Base-by-base conservation (phyloP, 2,888 invertebrate species). In the Phasia obesa region DNA sequence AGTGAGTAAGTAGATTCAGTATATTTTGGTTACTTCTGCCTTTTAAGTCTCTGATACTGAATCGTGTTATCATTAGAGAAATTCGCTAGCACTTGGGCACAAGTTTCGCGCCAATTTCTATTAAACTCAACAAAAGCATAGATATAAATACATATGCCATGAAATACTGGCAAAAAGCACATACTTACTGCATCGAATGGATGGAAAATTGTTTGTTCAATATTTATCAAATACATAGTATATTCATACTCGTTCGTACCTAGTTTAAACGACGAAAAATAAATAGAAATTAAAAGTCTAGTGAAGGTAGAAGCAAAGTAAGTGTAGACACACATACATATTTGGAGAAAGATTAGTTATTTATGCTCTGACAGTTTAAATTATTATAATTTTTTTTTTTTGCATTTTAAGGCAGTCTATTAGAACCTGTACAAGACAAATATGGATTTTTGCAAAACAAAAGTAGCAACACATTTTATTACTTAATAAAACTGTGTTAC, bases 21-120 rank as follows among this genome's bases (percentile, higher is more conserved):
- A 25, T 73, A 60, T 23, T 57, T 71, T 23, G 64, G 35, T 38
- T 62, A 49, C 27, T 27, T 57, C 21, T 60, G 51, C 42, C 53
- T 31, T 47, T 47, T 65, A 73, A 69, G 38, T 60, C 27, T 57
- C 51, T 60, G 38, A 60, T 35, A 51, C 38, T 38, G 60, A 25
- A 51, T 60, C n/a, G 60, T 60, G 35, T 75, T 70, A 67, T 71
- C 60, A 73, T 83, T 67, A 67, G 70, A 67, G 70, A 65, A 79
- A 70, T 83, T 76, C 62, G 73, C 75, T 83, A 76, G 83, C 55
- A 79, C 83, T 79, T 79, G 71, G 73, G 80, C 88, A 86, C 88
- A 87, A 86, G 87, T 87, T 88, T 86, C 86, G 85, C 85, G 85
- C 85, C 86, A 84, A 85, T 85, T 86, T 81, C 62, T 80, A 81